Evolutionary conservation across 2,797 vertebrate genomes (phyloP).

Genomic region (Agapornis canus): DNA sequence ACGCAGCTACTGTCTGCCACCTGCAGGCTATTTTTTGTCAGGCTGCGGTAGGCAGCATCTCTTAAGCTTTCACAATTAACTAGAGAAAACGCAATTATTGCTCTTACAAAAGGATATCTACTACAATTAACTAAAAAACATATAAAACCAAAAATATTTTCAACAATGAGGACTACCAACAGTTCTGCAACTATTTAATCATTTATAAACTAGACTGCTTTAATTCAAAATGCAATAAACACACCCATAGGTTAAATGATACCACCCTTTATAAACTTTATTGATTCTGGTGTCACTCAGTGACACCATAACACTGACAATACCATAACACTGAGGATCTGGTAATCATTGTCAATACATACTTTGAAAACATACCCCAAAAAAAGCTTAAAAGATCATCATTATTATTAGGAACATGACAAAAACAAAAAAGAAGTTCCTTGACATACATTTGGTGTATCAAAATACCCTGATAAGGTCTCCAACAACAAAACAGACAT

Average conservation of each 20-base stretch:
- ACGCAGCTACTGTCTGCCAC: not conserved
- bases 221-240: not conserved
- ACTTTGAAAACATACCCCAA: not conserved
- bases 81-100: not conserved
- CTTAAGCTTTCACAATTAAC: not conserved
- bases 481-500: not conserved
- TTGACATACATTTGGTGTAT: not conserved
- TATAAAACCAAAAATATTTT: not conserved
- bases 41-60: not conserved
- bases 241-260: not conserved
- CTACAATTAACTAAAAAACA: not conserved
- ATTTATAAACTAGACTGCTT: not conserved
- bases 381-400: not conserved
- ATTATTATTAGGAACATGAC: not conserved
- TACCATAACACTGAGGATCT: not conserved
- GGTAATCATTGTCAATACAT: not conserved
- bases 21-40: constrained; percentile 6
- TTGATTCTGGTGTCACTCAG: not conserved
- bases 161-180: not conserved
- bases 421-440: not conserved
- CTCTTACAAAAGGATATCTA: not conserved
- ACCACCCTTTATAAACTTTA: not conserved
- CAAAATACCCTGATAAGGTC: not conserved
- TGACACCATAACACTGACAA: not conserved
- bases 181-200: not conserved